Percentiles rank a stretch among this genome's conserved stretches.
Conservation (phyloP, 1,140 invertebrate species). For the Phymorhynchus buccinoides region DNA sequence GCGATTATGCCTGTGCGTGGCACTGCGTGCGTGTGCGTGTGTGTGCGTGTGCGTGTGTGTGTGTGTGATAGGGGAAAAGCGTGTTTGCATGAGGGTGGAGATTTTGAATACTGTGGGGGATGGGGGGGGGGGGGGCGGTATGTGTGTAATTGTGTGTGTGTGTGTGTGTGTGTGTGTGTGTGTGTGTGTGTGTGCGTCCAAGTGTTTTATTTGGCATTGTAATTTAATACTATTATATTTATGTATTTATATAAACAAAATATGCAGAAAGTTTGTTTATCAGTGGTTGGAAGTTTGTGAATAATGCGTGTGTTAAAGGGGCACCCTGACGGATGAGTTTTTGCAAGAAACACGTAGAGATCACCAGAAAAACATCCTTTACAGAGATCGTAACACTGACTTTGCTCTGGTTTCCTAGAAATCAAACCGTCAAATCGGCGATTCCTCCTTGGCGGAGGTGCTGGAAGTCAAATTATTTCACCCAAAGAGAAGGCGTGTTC, state of each 20-base stretch:
- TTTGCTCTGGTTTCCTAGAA: too few species aligned
- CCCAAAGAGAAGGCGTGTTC: too few species aligned
- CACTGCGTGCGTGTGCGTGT: neutral
- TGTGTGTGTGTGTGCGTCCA: too few species aligned
- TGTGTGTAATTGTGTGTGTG: neutral
- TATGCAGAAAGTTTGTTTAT: too few species aligned
- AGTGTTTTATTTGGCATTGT: neutral
- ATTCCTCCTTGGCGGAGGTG: too few species aligned
- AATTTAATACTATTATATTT: too few species aligned
- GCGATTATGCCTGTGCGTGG: neutral
- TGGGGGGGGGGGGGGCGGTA: neutral
- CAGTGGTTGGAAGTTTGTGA: neutral
- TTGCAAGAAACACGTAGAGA: too few species aligned
- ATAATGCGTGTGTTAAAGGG: neutral
- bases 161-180: conserved; percentile 15
- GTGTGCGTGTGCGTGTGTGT: neutral
- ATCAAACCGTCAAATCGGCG: too few species aligned
- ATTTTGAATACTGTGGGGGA: neutral
- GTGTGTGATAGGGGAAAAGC: neutral
- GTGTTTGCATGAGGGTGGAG: neutral
- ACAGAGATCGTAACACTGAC: too few species aligned
- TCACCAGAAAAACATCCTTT: too few species aligned
- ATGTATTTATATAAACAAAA: neutral
- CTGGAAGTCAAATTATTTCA: too few species aligned
- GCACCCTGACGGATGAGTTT: too few species aligned